Evolutionary conservation across 2,113 vertebrate genomes (phyloP).

Genomic region (Apus apus): DNA sequence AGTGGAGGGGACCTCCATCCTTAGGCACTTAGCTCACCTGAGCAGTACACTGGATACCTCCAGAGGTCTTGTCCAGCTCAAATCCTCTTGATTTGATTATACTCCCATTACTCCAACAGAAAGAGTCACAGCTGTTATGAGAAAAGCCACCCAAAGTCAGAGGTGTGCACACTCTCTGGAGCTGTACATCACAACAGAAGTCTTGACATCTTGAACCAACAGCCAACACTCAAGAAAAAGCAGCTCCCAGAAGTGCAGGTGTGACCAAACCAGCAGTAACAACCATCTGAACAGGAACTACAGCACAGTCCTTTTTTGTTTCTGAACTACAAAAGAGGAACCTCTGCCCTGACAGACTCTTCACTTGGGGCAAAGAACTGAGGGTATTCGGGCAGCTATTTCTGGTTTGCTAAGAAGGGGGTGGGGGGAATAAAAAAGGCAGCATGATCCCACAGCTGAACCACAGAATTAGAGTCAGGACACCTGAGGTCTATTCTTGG

Average conservation of each 20-base stretch:
- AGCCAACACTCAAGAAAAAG: background rate
- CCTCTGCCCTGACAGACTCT: background rate
- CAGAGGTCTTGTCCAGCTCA: background rate
- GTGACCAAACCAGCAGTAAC: background rate
- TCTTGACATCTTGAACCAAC: background rate
- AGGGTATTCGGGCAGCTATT: conserved; percentile 21
- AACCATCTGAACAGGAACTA: background rate
- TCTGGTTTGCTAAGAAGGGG: conserved; percentile 31
- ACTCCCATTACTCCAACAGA: background rate
- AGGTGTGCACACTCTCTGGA: background rate
- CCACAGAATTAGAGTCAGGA: conserved; percentile 49
- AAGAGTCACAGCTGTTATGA: background rate
- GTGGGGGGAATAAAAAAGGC: conserved; percentile 30
- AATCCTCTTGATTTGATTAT: background rate
- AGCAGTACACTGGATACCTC: background rate
- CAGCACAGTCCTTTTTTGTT: background rate
- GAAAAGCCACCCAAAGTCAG: background rate
- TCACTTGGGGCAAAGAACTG: conserved; percentile 6
- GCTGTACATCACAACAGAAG: background rate
- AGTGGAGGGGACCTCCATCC: background rate
- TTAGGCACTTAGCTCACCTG: background rate
- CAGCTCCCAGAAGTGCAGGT: background rate
- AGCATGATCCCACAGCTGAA: conserved; percentile 48
- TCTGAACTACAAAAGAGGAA: background rate
- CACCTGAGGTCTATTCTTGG: conserved; percentile 63